Conservation (phyloP, 2,797 vertebrate genomes). For the Rhincodon typus region DNA sequence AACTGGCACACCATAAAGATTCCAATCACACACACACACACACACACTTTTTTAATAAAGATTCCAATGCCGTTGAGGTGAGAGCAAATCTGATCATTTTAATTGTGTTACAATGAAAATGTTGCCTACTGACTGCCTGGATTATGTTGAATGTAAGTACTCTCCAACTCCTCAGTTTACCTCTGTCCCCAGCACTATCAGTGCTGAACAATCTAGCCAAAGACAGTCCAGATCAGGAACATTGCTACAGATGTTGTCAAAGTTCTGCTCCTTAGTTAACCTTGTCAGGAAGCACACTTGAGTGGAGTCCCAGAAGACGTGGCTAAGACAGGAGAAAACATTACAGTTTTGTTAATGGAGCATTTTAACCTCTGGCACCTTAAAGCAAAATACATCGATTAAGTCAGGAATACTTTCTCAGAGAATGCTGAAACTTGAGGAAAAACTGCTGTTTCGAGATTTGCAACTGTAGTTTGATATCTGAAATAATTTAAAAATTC, state of each 20-base stretch:
- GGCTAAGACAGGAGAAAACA: not conserved
- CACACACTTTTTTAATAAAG: not conserved
- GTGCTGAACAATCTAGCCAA: not conserved
- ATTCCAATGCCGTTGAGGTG: not conserved
- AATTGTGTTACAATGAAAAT: not conserved
- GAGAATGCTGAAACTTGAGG: not conserved
- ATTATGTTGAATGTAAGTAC: not conserved
- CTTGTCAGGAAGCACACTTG: not conserved
- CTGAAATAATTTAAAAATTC: not conserved
- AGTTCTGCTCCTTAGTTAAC: conserved; percentile 13
- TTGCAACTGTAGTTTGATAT: not conserved
- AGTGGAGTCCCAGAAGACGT: not conserved
- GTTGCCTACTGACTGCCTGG: not conserved
- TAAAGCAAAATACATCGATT: not conserved
- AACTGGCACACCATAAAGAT: not conserved
- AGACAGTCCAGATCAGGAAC: not conserved
- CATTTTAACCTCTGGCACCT: not conserved
- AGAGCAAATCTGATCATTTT: not conserved
- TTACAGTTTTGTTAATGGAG: not conserved
- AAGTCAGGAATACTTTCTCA: not conserved
- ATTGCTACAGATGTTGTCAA: not conserved
- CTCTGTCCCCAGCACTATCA: not conserved
- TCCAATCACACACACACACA: too few species aligned
- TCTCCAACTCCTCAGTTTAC: not conserved
- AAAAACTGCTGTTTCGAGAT: not conserved